These are phyloP conservation scores for Imbricaverruca yamaguchii DNA, from an alignment of 2,888 invertebrate genomes.

Conservation along the genomic window DNA sequence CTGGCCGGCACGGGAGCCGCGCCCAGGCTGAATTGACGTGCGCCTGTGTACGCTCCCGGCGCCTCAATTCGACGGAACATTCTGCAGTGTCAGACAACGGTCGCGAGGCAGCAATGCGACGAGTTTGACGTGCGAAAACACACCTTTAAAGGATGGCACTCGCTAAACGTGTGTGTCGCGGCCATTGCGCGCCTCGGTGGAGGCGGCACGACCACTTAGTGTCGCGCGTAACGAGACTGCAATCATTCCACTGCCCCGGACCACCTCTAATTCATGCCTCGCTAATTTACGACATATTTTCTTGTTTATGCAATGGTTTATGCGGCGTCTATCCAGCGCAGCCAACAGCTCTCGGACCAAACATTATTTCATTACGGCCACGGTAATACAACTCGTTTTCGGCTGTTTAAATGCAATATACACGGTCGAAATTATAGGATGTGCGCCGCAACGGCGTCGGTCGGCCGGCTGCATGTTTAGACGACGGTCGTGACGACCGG, in stretches of 20 bases:
- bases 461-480: no score
- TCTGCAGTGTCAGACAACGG: no score
- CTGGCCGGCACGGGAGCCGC: not conserved
- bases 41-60: no score
- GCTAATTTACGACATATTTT: not conserved
- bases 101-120: not conserved
- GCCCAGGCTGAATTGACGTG: no score
- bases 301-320: constrained; percentile 21
- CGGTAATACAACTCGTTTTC: constrained; percentile 12
- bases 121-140: not conserved
- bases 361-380: constrained; percentile 1
- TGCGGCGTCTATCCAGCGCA: not conserved
- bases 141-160: not conserved
- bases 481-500: no score
- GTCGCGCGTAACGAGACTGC: not conserved
- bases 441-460: not conserved
- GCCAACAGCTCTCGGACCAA: not conserved
- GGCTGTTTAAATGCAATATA: not conserved
- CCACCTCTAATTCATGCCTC: constrained; percentile 3
- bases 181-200: not conserved
- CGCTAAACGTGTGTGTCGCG: not conserved
- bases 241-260: not conserved
- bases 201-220: not conserved
- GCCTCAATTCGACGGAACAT: no score
- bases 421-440: not conserved